Evolutionary conservation across 2,888 invertebrate genomes (phyloP), one percentile per base, ranked within the genome.

Genomic region (Orthosia gothica): DNA sequence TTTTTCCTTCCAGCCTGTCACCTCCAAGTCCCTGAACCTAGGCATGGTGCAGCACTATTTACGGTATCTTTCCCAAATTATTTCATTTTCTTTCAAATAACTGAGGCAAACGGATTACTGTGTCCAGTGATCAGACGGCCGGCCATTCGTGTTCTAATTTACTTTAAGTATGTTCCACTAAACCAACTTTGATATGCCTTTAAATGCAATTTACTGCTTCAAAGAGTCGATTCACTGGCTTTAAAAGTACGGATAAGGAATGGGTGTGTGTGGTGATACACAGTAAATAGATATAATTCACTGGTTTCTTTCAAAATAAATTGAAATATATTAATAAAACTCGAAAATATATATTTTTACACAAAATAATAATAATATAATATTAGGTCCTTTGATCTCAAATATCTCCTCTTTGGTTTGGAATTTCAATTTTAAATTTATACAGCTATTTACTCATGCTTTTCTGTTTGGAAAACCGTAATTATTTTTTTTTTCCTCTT

Each of bases 171-270:
- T 67, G 47, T 80, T 63, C 16, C 55, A 74, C 62, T 62, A 80
- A 74, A 67, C 26, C 59, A 78, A 81, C 67, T 74, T 80, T 67
- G 52, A 58, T 78, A 80, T 72, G 64, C 45, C 40, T 77, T 55
- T 59, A 66, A 74, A 81, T 23, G 54, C 15, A 64, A 74, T 81
- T 81, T 63, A 63, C 63, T 68, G 81, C 58, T 59, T 61, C 63
- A 68, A 54, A 64, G 58, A 64, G 52, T 61, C 26, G 40, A 63
- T 67, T 63, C 54, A 73, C 45, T 54, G 20, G 23, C 52, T 59
- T 71, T 63, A 49, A 79, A 79, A 63, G n/a, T n/a, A n/a, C n/a
- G n/a, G 58, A 64, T 64, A 45, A n/a, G 15, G 45, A 50, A 66
- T 26, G 49, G n/a, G 40, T 55, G 18, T 40, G 40, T 40, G 40